These are phyloP conservation scores for Drosophila auraria DNA, from an alignment of 1,140 invertebrate genomes.

Conservation along the genomic window DNA sequence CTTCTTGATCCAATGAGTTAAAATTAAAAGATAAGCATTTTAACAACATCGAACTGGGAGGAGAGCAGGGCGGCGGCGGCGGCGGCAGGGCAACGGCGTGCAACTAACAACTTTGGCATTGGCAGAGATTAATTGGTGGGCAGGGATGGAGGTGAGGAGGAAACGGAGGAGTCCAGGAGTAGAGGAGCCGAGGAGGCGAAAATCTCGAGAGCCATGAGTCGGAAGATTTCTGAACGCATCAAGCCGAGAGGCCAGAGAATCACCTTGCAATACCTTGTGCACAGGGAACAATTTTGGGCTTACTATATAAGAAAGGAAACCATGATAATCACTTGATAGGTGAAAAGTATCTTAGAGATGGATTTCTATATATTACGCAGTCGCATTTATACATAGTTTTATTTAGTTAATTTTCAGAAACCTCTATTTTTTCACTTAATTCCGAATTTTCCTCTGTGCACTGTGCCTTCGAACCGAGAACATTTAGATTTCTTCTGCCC, in stretches of 20 bases:
- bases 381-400: too few relatives aligned
- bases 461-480: slow-evolving; percentile 18
- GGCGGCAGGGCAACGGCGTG: slow-evolving; percentile 48
- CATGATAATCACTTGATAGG: background rate
- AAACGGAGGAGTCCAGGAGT: slow-evolving; percentile 28
- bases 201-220: slow-evolving; percentile 76
- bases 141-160: slow-evolving; percentile 78
- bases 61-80: slow-evolving; percentile 25
- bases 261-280: slow-evolving; percentile 68
- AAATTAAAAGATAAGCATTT: slow-evolving; percentile 85
- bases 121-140: slow-evolving; percentile 84
- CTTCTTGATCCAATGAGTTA: slow-evolving; percentile 83
- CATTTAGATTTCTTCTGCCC: slow-evolving; percentile 37
- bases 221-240: slow-evolving; percentile 79
- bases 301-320: too few relatives aligned
- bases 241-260: slow-evolving; percentile 62
- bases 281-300: slow-evolving; percentile 10
- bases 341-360: background rate
- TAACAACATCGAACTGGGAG: slow-evolving; percentile 70
- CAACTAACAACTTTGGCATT: slow-evolving; percentile 85
- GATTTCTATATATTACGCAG: background rate
- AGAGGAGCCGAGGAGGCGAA: slow-evolving; percentile 17
- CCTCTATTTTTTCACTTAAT: too few relatives aligned
- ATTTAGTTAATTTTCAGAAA: too few relatives aligned
- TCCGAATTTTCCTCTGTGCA: slow-evolving; percentile 13